Evolutionary conservation across 2,888 invertebrate species (phyloP), one percentile per base, ranked within the genome.

Genomic region (Lampropteryx suffumata): DNA sequence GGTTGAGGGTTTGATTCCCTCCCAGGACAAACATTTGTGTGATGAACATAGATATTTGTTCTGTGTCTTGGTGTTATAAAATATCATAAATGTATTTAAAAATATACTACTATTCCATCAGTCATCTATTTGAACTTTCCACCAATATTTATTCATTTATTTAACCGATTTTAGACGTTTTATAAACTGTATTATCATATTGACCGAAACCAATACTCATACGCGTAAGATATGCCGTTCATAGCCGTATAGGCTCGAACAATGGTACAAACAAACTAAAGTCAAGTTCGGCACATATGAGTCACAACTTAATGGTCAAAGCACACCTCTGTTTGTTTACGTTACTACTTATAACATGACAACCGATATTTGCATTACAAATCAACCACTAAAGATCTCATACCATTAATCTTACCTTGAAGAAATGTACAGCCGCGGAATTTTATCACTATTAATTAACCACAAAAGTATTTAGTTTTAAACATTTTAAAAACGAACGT

Each of bases 321-420:
- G 49, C 58, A 56, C 49, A 40, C 45, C 47, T 50, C 26, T 55
- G 60, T 73, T 74, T 77, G 57, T 77, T 70, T 71, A 71, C 61
- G 55, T 42, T 60, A 61, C 50, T 57, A 59, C 49, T 66, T 67
- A 61, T 58, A 37, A 44, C 52, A 50, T 44, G 44, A 48, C 41
- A 52, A 47, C 37, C 33, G 10, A 29, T 43, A 52, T 51, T 55
- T 55, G 46, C 46, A 47, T 53, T 53, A 44, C 37, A 46, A 55
- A 57, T 55, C 27, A 46, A 41, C 13, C 21, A 37, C 37, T 46
- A 48, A 51, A 39, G 24, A 35, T 40, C 30, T 24, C 46, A 41
- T 34, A 43, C 30, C 28, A 51, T 42, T 40, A 30, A 7, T 29
- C 39, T 45, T 50, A 50, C 53, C 57, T 53, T 47, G 37, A 44